Conservation (phyloP, 23 tunicate species). For the Halocynthia roretzi region DNA sequence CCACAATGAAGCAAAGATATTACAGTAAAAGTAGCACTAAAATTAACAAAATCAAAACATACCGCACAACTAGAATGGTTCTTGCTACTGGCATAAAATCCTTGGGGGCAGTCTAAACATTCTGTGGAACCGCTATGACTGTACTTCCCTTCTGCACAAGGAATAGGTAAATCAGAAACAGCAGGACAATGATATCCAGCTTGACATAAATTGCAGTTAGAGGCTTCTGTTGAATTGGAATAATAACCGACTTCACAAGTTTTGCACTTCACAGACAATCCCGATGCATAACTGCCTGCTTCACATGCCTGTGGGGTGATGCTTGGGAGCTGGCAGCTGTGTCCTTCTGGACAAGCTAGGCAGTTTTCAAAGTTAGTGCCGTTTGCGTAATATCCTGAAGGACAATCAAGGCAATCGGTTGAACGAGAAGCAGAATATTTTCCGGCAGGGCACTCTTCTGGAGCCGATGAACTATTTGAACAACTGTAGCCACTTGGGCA, state of each 20-base stretch:
- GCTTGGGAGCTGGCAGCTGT: constrained; percentile 26
- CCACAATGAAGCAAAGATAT: neutral
- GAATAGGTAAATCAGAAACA: neutral
- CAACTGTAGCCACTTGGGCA: neutral
- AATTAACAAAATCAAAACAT: neutral
- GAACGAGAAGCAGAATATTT: neutral
- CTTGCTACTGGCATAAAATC: neutral
- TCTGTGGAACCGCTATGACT: constrained; percentile 26
- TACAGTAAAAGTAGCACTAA: neutral
- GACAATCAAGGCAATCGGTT: constrained; percentile 16
- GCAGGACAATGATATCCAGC: constrained; percentile 48
- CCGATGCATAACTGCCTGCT: constrained; percentile 26
- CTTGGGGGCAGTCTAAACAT: constrained; percentile 29
- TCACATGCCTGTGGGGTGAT: constrained; percentile 34
- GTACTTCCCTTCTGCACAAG: constrained; percentile 35
- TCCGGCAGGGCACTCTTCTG: neutral
- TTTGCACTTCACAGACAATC: constrained; percentile 21
- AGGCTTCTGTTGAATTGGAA: constrained; percentile 22
- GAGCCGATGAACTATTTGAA: neutral
- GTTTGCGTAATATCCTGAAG: constrained; percentile 30
- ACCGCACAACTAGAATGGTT: too few relatives aligned
- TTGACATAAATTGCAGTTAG: constrained; percentile 31
- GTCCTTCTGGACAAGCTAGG: constrained; percentile 57
- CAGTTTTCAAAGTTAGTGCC: constrained; percentile 15
- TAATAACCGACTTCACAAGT: constrained; percentile 48